Conservation (phyloP, 2,888 invertebrate species). For the Nomada goodeniana region DNA sequence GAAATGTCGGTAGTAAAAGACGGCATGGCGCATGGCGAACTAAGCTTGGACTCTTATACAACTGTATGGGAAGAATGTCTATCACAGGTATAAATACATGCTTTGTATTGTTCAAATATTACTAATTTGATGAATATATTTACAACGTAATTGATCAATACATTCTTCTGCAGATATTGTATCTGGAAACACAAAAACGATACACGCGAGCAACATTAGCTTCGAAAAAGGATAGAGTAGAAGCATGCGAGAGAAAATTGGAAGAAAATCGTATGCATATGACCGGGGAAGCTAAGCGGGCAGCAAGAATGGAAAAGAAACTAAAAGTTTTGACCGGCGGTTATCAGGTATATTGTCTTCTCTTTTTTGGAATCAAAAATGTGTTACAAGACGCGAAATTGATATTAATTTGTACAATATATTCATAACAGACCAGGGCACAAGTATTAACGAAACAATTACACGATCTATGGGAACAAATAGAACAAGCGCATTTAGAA, state of each 20-base stretch:
- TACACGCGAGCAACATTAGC: constrained; percentile 98
- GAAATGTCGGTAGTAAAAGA: constrained; percentile 96
- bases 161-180: constrained; percentile 88
- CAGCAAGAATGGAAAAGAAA: constrained; percentile 99
- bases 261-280: constrained; percentile 98
- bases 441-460: constrained; percentile 95
- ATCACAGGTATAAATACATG: constrained; percentile 88
- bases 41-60: constrained; percentile 95
- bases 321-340: constrained; percentile 97
- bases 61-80: constrained; percentile 99
- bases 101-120: not conserved
- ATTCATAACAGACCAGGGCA: constrained; percentile 86
- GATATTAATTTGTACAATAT: constrained; percentile 8
- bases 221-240: constrained; percentile 97
- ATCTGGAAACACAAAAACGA: constrained; percentile 95
- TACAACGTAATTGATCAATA: not conserved
- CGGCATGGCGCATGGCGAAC: constrained; percentile 98
- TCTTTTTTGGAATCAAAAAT: not conserved
- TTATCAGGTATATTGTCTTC: constrained; percentile 87
- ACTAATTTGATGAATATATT: not conserved
- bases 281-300: constrained; percentile 98
- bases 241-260: constrained; percentile 95
- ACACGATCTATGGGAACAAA: constrained; percentile 94
- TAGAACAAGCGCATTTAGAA: constrained; percentile 95
- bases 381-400: not conserved